A percentile compares a stretch with the other conserved stretches of the same genome.
Conservation (phyloP, 37 sponge, comb jelly and placozoan genomes). For the Petrosia ficiformis region DNA sequence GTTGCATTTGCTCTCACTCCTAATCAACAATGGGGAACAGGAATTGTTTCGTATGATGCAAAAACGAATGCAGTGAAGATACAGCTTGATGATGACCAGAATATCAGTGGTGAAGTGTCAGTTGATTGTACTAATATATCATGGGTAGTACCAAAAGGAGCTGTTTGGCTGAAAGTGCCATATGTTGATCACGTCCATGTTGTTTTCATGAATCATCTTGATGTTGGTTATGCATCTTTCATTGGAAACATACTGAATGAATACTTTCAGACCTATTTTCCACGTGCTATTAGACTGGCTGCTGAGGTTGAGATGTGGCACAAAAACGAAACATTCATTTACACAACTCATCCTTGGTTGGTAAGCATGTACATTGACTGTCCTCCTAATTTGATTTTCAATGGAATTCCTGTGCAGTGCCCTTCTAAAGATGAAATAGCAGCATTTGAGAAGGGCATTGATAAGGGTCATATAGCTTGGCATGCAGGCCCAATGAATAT, state of each 20-base stretch:
- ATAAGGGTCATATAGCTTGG: conserved; percentile 34
- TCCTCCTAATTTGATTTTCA: conserved; percentile 59
- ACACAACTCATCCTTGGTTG: conserved; percentile 76
- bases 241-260: conserved; percentile 47
- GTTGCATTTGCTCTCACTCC: conserved; percentile 2
- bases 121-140: neutral
- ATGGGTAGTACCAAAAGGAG: neutral
- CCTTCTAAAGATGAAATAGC: conserved; percentile 29
- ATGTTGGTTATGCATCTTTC: conserved; percentile 65
- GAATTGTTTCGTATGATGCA: conserved; percentile 8
- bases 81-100: conserved; percentile 11
- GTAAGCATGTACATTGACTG: conserved; percentile 67
- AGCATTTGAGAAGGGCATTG: conserved; percentile 6
- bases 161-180: conserved; percentile 42
- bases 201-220: conserved; percentile 75
- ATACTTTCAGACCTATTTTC: conserved; percentile 69
- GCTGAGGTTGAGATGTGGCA: conserved; percentile 2
- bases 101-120: neutral
- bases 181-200: conserved; percentile 48
- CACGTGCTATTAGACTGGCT: conserved; percentile 36
- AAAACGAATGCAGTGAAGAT: neutral
- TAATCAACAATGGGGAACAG: conserved; percentile 22
- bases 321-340: conserved; percentile 42
- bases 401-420: conserved; percentile 31
- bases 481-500: conserved; percentile 76